A percentile compares a stretch with the other conserved stretches of the same genome.
Conservation (phyloP, 2,113 vertebrate species). For the Chloroceryle aenea region DNA sequence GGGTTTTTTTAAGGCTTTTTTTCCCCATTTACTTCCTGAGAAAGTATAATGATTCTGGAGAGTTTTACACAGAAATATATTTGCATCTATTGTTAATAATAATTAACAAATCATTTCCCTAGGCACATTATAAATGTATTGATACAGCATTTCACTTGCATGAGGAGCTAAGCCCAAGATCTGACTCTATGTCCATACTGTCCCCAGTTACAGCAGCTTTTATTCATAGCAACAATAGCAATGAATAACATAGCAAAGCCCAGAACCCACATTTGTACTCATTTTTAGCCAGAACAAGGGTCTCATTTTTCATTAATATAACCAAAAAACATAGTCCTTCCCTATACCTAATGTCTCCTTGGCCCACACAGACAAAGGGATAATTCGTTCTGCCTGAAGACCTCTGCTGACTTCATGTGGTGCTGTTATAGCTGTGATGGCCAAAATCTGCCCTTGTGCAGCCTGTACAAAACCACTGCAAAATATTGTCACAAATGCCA, state of each 20-base stretch:
- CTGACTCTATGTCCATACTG: neutral
- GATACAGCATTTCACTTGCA: neutral
- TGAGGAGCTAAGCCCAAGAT: neutral
- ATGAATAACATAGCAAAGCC: neutral
- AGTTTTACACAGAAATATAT: neutral
- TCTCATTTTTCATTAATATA: neutral
- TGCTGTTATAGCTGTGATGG: neutral
- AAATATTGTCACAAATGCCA: neutral
- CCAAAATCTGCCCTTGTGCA: neutral
- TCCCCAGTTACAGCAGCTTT: neutral
- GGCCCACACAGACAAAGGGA: neutral
- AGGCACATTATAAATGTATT: neutral
- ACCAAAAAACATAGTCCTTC: neutral
- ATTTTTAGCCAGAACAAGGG: neutral
- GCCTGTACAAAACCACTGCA: neutral
- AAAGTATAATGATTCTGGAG: neutral
- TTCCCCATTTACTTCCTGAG: neutral
- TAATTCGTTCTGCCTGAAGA: neutral
- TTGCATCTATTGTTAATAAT: neutral
- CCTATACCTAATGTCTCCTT: neutral
- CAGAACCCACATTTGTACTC: neutral
- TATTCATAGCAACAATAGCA: neutral
- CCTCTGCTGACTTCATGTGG: neutral
- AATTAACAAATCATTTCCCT: neutral
- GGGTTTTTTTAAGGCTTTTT: neutral